Evolutionary conservation across 2,797 vertebrate species (phyloP).

Genomic region (Coccyzus lansbergi): DNA sequence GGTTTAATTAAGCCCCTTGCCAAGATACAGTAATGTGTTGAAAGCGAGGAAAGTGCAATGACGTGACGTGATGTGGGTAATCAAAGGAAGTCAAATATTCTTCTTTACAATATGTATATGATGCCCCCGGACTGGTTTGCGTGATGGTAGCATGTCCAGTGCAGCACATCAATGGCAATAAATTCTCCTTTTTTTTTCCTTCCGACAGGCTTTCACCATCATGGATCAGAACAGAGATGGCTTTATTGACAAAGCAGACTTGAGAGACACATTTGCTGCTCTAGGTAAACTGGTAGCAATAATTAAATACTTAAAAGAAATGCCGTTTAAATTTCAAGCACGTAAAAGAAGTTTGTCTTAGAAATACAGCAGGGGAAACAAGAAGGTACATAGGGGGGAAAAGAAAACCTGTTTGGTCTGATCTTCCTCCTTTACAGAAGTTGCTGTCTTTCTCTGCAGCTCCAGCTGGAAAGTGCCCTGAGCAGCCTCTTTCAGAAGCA

Average conservation of each 20-base stretch:
- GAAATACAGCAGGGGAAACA: background rate
- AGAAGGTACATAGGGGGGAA: background rate
- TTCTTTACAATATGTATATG: background rate
- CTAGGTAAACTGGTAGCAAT: slow-evolving; percentile 74
- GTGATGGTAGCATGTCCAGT: background rate
- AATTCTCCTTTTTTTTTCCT: slow-evolving; percentile 8
- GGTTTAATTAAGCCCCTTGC: slow-evolving; percentile 72
- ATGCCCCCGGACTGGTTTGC: background rate
- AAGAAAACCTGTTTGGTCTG: slow-evolving; percentile 34
- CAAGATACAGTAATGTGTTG: slow-evolving; percentile 54
- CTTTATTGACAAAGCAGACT: slow-evolving; percentile 89
- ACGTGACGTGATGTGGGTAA: slow-evolving; percentile 11
- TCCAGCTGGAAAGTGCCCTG: slow-evolving; percentile 32
- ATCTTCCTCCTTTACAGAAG: background rate
- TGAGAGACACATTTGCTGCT: slow-evolving; percentile 88
- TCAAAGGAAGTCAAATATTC: slow-evolving; percentile 53
- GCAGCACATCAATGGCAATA: background rate
- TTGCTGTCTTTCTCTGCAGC: background rate
- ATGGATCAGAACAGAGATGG: slow-evolving; percentile 92
- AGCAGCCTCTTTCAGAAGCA: background rate
- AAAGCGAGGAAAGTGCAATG: slow-evolving; percentile 48
- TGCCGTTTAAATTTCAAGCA: background rate
- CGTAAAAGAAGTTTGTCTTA: background rate
- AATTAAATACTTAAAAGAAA: background rate
- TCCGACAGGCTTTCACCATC: slow-evolving; percentile 87